Evolutionary conservation across 2,888 invertebrate genomes (phyloP).

Genomic region (Drosophila putrida): DNA sequence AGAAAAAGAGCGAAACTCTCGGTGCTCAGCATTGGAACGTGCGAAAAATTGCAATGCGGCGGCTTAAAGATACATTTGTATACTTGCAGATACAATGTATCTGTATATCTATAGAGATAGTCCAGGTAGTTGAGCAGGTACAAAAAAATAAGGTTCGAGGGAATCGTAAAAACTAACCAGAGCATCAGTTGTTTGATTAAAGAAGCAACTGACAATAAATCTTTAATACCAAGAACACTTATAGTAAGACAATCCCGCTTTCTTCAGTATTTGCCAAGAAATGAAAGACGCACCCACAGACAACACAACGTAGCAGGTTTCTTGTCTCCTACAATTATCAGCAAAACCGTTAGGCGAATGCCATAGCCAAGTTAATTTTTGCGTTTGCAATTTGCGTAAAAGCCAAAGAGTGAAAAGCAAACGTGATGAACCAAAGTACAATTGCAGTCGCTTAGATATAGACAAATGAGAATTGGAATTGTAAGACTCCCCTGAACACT

Average conservation of each 20-base stretch:
- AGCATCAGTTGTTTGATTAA: conserved; percentile 32
- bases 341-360: conserved; percentile 12
- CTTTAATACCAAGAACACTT: conserved; percentile 25
- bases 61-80: conserved; percentile 18
- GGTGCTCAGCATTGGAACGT: conserved; percentile 51
- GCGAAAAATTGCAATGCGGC: conserved; percentile 70
- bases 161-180: conserved; percentile 18
- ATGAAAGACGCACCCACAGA: conserved; percentile 15
- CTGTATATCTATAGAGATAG: neutral
- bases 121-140: conserved; percentile 49
- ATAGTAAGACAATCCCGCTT: conserved; percentile 23
- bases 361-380: conserved; percentile 23
- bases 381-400: conserved; percentile 32
- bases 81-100: neutral
- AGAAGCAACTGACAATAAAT: conserved; percentile 27
- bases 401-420: conserved; percentile 27
- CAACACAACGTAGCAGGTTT: neutral
- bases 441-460: conserved; percentile 29
- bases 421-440: conserved; percentile 23
- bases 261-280: conserved; percentile 16
- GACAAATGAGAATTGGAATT: conserved; percentile 25
- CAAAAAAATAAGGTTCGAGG: conserved; percentile 18
- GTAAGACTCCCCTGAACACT: conserved; percentile 9
- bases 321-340: conserved; percentile 26
- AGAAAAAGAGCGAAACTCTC: conserved; percentile 8